A percentile compares a stretch with the other conserved stretches of the same genome.
Conservation (phyloP, 2,888 invertebrate genomes). For the Malthinus flaveolus region DNA sequence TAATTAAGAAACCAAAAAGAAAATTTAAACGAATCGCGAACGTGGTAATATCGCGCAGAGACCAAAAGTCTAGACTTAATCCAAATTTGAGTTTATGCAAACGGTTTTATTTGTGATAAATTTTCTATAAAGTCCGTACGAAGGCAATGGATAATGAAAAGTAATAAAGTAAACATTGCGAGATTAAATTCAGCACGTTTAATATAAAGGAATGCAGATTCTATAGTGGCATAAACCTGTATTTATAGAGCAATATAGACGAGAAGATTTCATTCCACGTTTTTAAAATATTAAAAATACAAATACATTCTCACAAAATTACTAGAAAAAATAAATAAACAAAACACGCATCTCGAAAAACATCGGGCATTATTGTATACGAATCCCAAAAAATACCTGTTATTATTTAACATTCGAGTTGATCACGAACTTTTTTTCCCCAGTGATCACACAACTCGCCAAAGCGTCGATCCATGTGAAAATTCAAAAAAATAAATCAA, state of each 20-base stretch:
- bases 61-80: too few species aligned
- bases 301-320: neutral
- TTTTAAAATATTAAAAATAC: neutral
- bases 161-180: slow-evolving; percentile 31
- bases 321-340: neutral
- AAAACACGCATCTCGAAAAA: neutral
- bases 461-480: neutral
- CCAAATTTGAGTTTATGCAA: too few species aligned
- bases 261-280: slow-evolving; percentile 5
- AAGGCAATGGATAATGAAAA: slow-evolving; percentile 27
- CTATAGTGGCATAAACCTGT: slow-evolving; percentile 39
- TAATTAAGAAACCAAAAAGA: too few species aligned
- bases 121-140: slow-evolving; percentile 17
- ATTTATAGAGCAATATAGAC: slow-evolving; percentile 37
- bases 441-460: too few species aligned
- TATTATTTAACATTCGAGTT: neutral
- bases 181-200: slow-evolving; percentile 37
- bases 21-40: too few species aligned
- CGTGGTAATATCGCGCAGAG: too few species aligned
- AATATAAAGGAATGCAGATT: slow-evolving; percentile 39
- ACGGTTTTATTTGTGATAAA: slow-evolving; percentile 16
- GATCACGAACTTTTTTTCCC: neutral
- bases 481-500: neutral
- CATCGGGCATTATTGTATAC: neutral
- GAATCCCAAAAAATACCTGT: neutral